These are phyloP conservation scores for Cataglyphis cursor DNA, from an alignment of 2,888 invertebrate genomes.

Conservation along the genomic window DNA sequence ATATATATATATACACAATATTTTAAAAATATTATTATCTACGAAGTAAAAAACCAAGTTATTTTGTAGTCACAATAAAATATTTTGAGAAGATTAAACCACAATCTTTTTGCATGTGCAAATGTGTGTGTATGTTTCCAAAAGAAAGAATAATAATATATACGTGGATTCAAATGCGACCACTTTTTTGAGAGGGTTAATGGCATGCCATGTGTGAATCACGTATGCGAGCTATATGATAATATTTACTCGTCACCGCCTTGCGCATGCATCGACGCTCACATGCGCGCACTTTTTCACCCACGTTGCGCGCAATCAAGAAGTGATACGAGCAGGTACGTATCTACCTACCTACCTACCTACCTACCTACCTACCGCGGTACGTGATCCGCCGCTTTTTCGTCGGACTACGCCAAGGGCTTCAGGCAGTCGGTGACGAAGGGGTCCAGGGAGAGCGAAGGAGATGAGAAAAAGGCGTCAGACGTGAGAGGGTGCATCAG, in stretches of 20 bases:
- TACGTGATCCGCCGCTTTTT: constrained; percentile 58
- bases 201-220: constrained; percentile 30
- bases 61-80: background rate
- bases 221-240: constrained; percentile 39
- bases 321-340: constrained; percentile 61
- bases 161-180: constrained; percentile 39
- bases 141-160: constrained; percentile 12
- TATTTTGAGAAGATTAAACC: background rate
- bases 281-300: constrained; percentile 47
- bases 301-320: constrained; percentile 59
- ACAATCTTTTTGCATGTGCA: background rate
- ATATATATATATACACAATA: background rate
- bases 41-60: background rate
- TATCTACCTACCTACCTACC: constrained; percentile 44
- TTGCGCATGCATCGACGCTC: constrained; percentile 15
- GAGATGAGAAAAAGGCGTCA: constrained; percentile 79
- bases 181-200: constrained; percentile 36
- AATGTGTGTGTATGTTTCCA: background rate
- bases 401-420: constrained; percentile 37
- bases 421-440: constrained; percentile 55
- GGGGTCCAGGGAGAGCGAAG: constrained; percentile 54
- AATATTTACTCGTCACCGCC: constrained; percentile 54
- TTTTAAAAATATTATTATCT: background rate
- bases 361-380: constrained; percentile 34
- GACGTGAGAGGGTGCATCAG: constrained; percentile 80